phyloP scores from a whole-genome alignment of 2,888 invertebrate species.

The Scelioninae gen. 1 region DNA sequence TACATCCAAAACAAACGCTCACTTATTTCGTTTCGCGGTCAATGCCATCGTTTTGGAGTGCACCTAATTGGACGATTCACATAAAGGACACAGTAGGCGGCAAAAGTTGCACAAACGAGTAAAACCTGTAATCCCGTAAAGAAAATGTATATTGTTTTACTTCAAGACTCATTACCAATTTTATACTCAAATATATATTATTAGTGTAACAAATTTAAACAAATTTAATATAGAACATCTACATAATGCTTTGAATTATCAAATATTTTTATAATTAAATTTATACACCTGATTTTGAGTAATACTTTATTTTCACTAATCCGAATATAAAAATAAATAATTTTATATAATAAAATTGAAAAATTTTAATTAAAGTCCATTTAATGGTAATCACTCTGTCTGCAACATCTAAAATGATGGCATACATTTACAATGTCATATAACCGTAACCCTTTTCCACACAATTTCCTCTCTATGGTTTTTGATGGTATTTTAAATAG shows the following conservation, averaged over 20 bases:
- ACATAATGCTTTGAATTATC: too few relatives aligned
- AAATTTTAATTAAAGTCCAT: too few relatives aligned
- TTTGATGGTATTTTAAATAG: constrained; percentile 4
- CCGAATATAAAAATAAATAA: too few relatives aligned
- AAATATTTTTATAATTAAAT: too few relatives aligned
- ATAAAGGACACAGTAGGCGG: constrained; percentile 21
- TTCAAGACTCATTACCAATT: constrained; percentile 5
- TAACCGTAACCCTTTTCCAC: too few relatives aligned
- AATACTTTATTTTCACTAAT: too few relatives aligned
- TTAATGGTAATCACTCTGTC: too few relatives aligned
- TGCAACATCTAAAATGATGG: too few relatives aligned
- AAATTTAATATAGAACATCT: too few relatives aligned
- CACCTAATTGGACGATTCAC: constrained; percentile 36
- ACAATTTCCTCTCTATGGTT: background rate
- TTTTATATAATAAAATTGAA: too few relatives aligned
- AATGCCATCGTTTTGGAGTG: constrained; percentile 25
- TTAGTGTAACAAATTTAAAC: background rate
- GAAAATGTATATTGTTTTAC: constrained; percentile 8
- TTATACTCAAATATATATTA: background rate
- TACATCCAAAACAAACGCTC: constrained; percentile 10
- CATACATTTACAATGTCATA: too few relatives aligned
- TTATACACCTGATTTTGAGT: too few relatives aligned
- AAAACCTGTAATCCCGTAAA: constrained; percentile 5
- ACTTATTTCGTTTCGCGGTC: constrained; percentile 14
- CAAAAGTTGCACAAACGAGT: constrained; percentile 31